Base-by-base conservation (phyloP, 2,113 vertebrate species). In the Syrrhaptes paradoxus region DNA sequence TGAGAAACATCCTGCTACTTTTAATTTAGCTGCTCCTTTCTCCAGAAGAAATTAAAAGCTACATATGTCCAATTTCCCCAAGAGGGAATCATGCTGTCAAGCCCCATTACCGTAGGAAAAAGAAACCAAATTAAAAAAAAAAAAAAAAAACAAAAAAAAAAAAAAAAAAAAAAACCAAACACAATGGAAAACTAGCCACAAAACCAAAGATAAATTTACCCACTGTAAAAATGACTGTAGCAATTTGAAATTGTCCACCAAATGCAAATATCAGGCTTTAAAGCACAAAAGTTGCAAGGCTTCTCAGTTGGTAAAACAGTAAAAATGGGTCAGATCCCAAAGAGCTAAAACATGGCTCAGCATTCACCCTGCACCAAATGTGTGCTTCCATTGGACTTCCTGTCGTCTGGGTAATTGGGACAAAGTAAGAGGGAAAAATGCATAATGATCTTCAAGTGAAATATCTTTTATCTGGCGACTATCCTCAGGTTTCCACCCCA, bases 11-110 rank as follows among this genome's bases (percentile, higher is more conserved):
- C 70, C 85, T 63, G 55, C 68, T 96, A 94, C 71, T 94, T 96
- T 94, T 91, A 96, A 96, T 96, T 96, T 93, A 91, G 61, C 43
- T 77, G 29, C 10, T 94, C 34, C 74, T 93, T 91, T 94, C 67
- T 87, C 45, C 26, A 77, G 63, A 63, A 95, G 94, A 94, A 96
- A 96, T 97, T 76, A 95, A 91, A 96, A 91, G 78, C 87, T 96
- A 90, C 51, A 80, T 95, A 96, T 93, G 93, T 80, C 89, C 82
- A 94, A 83, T 90, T 90, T 94, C 75, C 87, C 78, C 67, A 85
- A 91, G 63, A 94, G 34, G 32, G 51, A 85, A 57, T 67, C 85
- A 57, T 80, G 78, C 78, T 96, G 91, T 94, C 85, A 96, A 90
- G 63, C n/a, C 21, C 79, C 59, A 83, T 94, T 95, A 93, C 43